Base-by-base conservation (phyloP, 2,888 invertebrate genomes). In the Dynastes hyllus region DNA sequence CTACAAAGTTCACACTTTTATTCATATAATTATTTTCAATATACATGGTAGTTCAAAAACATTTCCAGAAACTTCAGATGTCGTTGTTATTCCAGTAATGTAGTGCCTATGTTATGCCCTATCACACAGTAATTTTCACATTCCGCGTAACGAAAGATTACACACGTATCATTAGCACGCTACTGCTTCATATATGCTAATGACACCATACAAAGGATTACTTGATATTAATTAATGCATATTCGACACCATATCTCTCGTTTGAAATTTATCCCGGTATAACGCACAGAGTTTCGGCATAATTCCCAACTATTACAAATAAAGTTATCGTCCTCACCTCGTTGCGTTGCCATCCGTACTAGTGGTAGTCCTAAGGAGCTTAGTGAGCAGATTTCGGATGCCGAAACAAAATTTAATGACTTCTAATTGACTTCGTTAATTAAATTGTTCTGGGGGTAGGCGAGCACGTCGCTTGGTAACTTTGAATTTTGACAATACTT, bases 321-420 rank as follows among this genome's bases (percentile, higher is more conserved):
- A 29, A 69, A 69, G 50, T 8, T 45, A 45, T 69, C 67, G 67
- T 50, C 50, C 53, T 53, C 16, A n/a, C 53, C n/a, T 16, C 4
- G 53, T 16, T 16, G 53, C 51, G 53, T 16, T 16, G 6, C 16
- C 53, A 13, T 6, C n/a, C 53, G n/a, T 6, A 6, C 16, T 53
- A 6, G 45, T 66, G 32, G n/a, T 22, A 6, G 11, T 22, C 67
- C n/a, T 45, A 27, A 69, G 50, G 27, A 69, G 67, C 67, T 69
- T 69, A 37, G n/a, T 13, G 13, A n/a, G 22, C 53, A 71, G 29
- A 55, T 71, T 71, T 71, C 50, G 37, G 40, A 71, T 37, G 58
- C 71, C 71, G 58, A 71, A 71, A 71, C 71, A 71, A 71, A 71
- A 71, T 71, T 55, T 71, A 71, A 71, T 71, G 71, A 58, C 71